Evolutionary conservation across 2,113 vertebrate species (phyloP), one percentile per base, ranked within the genome.

Genomic region (Cyanocitta stelleri): DNA sequence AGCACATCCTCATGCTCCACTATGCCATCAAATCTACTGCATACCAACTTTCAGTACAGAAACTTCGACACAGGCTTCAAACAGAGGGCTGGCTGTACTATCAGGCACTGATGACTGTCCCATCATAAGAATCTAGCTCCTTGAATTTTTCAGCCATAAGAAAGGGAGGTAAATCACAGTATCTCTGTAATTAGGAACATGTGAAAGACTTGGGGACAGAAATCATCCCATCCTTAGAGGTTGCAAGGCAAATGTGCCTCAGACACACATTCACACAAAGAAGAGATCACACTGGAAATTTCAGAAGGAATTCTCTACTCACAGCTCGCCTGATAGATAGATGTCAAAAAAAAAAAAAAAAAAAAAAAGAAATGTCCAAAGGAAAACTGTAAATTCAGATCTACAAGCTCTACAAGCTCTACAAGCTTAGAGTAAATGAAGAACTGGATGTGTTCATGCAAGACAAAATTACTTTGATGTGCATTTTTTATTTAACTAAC

Each of bases 401-500:
- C 6, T 32, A 62, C 11, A 77, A 55, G 33, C 17, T 13, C 6
- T 32, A 62, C 13, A 77, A 55, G 35, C 17, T 13, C 6, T 32
- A 62, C 13, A 77, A 55, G 35, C 17, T 71, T 72, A 86, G 24
- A 68, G 24, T n/a, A 41, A 93, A 84, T 56, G 30, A 88, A 92
- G 37, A 68, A 66, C 49, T 77, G 32, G 11, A 73, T 81, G 13
- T 29, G 30, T 41, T 89, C 35, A 39, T 14, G 30, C 23, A 78
- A 74, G 48, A 78, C 11, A 68, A 85, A 90, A 86, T 63, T 74
- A 81, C 33, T 58, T 88, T 54, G 24, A 39, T 84, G 79, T 52
- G 52, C 19, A 78, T 92, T 95, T 95, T 78, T 77, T 64, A 93
- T 91, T 94, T 92, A 95, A 93, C 90, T 93, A 78, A 75, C 48